A percentile compares a stretch with the other conserved stretches of the same genome.
phyloP scores from a whole-genome alignment of 2,113 vertebrate genomes.

The Cyrtonyx montezumae region DNA sequence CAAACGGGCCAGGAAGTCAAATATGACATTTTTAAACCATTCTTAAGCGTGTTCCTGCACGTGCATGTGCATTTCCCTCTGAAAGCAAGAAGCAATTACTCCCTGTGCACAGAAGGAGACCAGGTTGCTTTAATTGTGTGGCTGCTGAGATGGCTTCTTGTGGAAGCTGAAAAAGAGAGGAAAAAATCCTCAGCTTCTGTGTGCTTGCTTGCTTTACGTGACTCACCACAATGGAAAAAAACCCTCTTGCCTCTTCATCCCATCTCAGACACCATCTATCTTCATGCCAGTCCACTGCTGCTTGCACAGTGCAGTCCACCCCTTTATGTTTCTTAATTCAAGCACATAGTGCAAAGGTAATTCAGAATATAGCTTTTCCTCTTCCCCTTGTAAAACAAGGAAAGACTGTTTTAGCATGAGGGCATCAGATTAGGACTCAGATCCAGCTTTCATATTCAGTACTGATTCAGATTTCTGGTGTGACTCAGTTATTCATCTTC shows the following conservation, averaged over 20 bases:
- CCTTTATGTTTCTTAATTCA: neutral
- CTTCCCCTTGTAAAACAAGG: neutral
- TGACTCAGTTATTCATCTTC: neutral
- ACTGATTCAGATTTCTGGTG: neutral
- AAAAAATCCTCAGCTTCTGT: conserved; percentile 1
- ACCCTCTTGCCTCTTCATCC: neutral
- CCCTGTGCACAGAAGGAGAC: neutral
- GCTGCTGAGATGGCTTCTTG: neutral
- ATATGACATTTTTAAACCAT: conserved; percentile 3
- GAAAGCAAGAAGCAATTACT: conserved; percentile 5
- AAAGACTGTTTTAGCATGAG: neutral
- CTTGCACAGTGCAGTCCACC: accelerated
- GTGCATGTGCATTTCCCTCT: neutral
- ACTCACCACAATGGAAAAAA: conserved; percentile 14
- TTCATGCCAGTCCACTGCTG: neutral
- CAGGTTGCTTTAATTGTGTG: neutral
- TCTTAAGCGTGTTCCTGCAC: neutral
- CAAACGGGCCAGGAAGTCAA: conserved; percentile 52
- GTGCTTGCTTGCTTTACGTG: neutral
- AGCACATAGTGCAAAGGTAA: neutral
- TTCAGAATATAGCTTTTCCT: neutral
- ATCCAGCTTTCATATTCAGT: neutral
- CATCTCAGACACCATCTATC: neutral
- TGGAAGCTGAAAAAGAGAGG: neutral
- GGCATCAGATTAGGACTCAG: neutral